Evolutionary conservation across 2,888 invertebrate species (phyloP).

Genomic region (Heteromurus nitidus): DNA sequence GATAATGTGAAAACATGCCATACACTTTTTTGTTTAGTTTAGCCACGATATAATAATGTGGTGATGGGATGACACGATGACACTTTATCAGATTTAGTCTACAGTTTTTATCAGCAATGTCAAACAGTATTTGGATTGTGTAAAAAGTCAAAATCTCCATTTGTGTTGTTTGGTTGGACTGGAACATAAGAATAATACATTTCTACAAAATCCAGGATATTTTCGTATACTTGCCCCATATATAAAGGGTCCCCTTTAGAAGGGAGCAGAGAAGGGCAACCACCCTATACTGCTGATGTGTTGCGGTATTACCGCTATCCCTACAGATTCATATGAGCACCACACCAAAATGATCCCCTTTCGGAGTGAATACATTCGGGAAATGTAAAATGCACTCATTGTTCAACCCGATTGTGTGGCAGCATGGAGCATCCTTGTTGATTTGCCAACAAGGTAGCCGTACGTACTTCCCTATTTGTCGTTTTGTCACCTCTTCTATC

Average conservation of each 20-base stretch:
- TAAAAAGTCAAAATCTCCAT: slow-evolving; percentile 42
- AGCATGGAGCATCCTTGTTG: slow-evolving; percentile 45
- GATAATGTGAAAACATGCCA: slow-evolving; percentile 36
- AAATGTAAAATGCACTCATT: not conserved
- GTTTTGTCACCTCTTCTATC: slow-evolving; percentile 6
- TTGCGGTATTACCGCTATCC: too few relatives aligned
- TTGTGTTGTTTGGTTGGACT: too few relatives aligned
- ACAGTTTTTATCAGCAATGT: slow-evolving; percentile 49
- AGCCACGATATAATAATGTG: slow-evolving; percentile 5
- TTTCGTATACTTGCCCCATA: too few relatives aligned
- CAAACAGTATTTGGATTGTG: slow-evolving; percentile 42
- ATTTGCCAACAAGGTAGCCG: slow-evolving; percentile 49
- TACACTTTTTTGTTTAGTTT: slow-evolving; percentile 7
- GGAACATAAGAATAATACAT: too few relatives aligned
- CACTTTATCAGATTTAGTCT: slow-evolving; percentile 44
- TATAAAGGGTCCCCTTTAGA: slow-evolving; percentile 4
- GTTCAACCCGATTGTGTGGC: not conserved
- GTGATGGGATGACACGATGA: slow-evolving; percentile 47
- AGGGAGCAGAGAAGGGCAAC: not conserved
- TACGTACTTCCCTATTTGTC: not conserved
- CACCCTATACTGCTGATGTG: too few relatives aligned
- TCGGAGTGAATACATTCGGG: not conserved
- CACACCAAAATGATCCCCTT: not conserved
- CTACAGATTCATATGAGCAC: too few relatives aligned
- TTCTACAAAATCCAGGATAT: too few relatives aligned